phyloP scores from a whole-genome alignment of 2,797 vertebrate species.

The Poeciliopsis turneri region DNA sequence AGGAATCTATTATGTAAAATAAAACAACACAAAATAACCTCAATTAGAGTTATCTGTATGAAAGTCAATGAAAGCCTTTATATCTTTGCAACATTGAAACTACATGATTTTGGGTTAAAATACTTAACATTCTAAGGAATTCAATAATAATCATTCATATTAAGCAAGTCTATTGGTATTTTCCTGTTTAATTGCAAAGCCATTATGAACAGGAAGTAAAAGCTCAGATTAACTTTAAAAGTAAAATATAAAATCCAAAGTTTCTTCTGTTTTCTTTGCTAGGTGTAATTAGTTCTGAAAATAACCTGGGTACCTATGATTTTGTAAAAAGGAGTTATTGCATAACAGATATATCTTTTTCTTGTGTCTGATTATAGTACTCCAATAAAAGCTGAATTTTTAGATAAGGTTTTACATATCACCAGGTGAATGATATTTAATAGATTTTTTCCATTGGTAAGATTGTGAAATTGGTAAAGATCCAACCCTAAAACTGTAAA shows the following conservation, averaged over 20 bases:
- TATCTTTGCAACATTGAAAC: background rate
- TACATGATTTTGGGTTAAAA: background rate
- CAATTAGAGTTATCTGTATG: background rate
- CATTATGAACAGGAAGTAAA: too few relatives aligned
- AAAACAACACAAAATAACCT: background rate
- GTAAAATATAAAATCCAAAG: too few relatives aligned
- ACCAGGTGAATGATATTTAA: too few relatives aligned
- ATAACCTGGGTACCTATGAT: too few relatives aligned
- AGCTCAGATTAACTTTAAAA: too few relatives aligned
- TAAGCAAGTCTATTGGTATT: background rate
- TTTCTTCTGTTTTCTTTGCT: too few relatives aligned
- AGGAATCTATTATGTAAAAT: background rate
- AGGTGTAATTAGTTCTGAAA: too few relatives aligned
- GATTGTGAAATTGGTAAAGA: background rate
- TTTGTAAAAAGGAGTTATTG: too few relatives aligned
- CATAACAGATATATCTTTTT: background rate
- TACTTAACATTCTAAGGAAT: background rate
- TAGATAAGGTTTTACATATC: background rate
- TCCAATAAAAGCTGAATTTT: background rate
- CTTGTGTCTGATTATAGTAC: background rate
- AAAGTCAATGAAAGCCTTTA: background rate
- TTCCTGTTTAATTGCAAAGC: background rate
- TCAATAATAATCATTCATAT: background rate
- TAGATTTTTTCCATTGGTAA: too few relatives aligned
- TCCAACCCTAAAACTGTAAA: background rate